Percentiles rank a stretch among this genome's conserved stretches.
These are phyloP conservation scores for Selenia dentaria DNA, from an alignment of 2,888 invertebrate genomes.

Conservation along the genomic window DNA sequence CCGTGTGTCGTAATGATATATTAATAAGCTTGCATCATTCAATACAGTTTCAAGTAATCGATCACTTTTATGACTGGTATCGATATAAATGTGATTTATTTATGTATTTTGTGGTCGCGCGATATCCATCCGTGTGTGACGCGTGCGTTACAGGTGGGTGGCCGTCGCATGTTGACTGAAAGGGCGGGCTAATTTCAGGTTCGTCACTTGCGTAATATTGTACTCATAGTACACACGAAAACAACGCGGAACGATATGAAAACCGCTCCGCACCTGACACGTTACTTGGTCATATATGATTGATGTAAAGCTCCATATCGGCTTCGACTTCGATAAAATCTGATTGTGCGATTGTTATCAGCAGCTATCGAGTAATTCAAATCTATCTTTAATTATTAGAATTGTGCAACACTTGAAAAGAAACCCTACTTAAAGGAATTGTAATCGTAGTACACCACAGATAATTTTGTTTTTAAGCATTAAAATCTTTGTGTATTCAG, in stretches of 20 bases:
- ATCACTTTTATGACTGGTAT: constrained; percentile 28
- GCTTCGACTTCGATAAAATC: constrained; percentile 6
- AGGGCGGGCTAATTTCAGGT: constrained; percentile 57
- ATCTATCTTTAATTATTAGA: constrained; percentile 5
- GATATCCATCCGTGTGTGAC: constrained; percentile 40
- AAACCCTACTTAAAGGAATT: too few relatives aligned
- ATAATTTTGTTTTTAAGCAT: too few relatives aligned
- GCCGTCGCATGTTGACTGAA: constrained; percentile 44
- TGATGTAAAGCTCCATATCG: constrained; percentile 32
- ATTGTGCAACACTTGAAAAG: constrained; percentile 6
- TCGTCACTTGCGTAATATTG: constrained; percentile 48
- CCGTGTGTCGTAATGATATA: constrained; percentile 31
- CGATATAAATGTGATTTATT: constrained; percentile 17
- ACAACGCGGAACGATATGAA: constrained; percentile 53
- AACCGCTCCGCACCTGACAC: constrained; percentile 36
- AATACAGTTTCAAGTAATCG: constrained; percentile 27
- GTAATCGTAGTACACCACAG: too few relatives aligned
- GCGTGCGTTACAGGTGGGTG: constrained; percentile 45
- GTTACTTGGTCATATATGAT: constrained; percentile 36
- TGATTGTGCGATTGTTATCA: constrained; percentile 16
- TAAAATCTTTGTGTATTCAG: too few relatives aligned
- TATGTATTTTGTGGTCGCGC: constrained; percentile 23
- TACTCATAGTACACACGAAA: constrained; percentile 52
- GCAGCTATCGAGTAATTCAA: constrained; percentile 4
- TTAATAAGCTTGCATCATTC: constrained; percentile 28